These are phyloP conservation scores for Sternotherus odoratus DNA, from an alignment of 2,797 vertebrate genomes.

Conservation along the genomic window DNA sequence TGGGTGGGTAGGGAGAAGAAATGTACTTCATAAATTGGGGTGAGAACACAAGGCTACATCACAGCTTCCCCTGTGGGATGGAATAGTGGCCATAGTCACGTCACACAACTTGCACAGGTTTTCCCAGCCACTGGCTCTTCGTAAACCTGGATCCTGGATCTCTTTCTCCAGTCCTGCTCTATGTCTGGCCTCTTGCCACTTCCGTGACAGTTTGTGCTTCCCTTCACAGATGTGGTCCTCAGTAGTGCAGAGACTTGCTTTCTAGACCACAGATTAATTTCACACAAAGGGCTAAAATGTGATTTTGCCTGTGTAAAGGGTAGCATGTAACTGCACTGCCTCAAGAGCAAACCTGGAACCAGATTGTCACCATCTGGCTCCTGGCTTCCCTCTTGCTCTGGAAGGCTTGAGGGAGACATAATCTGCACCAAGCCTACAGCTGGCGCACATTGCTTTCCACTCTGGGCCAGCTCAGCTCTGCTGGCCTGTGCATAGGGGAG, in stretches of 20 bases:
- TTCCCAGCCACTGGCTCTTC: not conserved
- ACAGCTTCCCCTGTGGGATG: not conserved
- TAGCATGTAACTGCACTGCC: not conserved
- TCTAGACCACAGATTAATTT: conserved; percentile 18
- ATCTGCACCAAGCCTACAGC: not conserved
- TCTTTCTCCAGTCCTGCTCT: not conserved
- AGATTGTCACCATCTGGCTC: not conserved
- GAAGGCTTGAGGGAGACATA: not conserved
- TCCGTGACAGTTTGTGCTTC: not conserved
- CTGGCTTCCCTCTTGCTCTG: not conserved
- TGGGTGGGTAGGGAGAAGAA: not conserved
- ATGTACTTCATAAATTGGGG: not conserved
- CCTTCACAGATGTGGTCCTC: not conserved
- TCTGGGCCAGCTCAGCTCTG: not conserved
- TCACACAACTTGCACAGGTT: not conserved
- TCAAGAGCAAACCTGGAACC: not conserved
- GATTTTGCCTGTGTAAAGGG: not conserved
- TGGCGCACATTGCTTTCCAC: not conserved
- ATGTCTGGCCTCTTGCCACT: not conserved
- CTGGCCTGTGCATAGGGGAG: not conserved
- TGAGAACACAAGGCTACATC: not conserved
- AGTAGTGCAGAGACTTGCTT: not conserved
- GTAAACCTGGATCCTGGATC: not conserved
- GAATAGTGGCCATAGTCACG: fast-evolving
- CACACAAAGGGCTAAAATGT: not conserved